These are phyloP conservation scores for Pachypsylla venusta DNA, from an alignment of 1,140 invertebrate genomes.

Conservation along the genomic window DNA sequence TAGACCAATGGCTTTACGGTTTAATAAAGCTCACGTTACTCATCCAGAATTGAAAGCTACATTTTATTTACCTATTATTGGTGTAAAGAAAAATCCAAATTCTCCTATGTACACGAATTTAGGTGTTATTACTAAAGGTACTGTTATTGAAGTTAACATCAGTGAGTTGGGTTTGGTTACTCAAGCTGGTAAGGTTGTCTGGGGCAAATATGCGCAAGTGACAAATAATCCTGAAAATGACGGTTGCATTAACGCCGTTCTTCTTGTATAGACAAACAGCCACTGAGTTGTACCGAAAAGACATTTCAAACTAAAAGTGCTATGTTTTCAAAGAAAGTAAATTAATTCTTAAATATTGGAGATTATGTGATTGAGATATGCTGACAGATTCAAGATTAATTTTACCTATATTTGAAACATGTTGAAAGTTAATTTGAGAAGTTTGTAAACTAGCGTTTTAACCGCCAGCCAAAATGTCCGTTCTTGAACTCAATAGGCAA, in stretches of 20 bases:
- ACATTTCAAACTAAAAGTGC: too few species aligned
- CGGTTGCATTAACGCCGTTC: conserved; percentile 97
- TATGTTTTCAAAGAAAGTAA: too few species aligned
- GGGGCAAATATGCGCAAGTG: conserved; percentile 99
- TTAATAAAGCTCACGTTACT: conserved; percentile 95
- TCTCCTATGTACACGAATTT: conserved; percentile 93
- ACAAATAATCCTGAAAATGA: conserved; percentile 99
- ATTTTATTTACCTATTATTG: conserved; percentile 96
- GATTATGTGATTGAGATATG: too few species aligned
- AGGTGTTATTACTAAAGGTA: conserved; percentile 98
- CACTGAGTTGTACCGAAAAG: too few species aligned
- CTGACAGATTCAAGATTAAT: too few species aligned
- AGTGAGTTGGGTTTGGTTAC: conserved; percentile 98
- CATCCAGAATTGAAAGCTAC: conserved; percentile 99
- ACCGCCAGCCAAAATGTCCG: too few species aligned
- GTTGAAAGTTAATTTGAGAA: too few species aligned
- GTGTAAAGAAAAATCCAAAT: conserved; percentile 98
- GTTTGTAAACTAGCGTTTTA: too few species aligned
- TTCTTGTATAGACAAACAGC: conserved; percentile 94
- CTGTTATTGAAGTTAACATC: conserved; percentile 95
- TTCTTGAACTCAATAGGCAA: too few species aligned
- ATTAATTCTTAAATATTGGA: too few species aligned
- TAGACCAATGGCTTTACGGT: conserved; percentile 89
- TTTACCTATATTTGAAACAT: too few species aligned
- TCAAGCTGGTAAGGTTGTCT: conserved; percentile 97